Conservation (phyloP, 1,140 invertebrate species). For the Nasonia giraulti region DNA sequence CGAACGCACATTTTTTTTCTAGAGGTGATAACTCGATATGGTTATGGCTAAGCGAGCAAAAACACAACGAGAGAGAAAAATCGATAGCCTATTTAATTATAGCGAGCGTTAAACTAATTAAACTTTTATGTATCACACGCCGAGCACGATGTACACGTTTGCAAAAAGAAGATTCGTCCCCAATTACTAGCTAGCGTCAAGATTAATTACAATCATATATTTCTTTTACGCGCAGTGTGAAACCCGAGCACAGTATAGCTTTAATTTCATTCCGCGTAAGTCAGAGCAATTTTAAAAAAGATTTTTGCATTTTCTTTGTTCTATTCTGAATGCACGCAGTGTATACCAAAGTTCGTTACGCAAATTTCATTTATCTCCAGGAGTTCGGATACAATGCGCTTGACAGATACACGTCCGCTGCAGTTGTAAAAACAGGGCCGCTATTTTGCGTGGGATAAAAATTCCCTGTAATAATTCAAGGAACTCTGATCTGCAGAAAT, state of each 20-base stretch:
- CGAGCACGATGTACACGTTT: neutral
- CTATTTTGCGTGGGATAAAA: neutral
- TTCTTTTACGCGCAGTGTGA: neutral
- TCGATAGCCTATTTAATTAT: neutral
- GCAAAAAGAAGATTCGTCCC: neutral
- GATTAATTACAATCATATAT: neutral
- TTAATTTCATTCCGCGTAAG: neutral
- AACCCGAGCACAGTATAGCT: neutral
- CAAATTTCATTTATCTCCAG: neutral
- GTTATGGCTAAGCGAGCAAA: neutral
- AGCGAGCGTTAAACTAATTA: neutral
- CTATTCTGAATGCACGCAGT: neutral
- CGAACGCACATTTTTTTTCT: neutral
- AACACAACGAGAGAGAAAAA: neutral
- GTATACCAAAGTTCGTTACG: neutral
- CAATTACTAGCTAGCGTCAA: neutral
- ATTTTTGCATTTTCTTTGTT: constrained; percentile 11
- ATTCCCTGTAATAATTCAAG: neutral
- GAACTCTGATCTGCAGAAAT: too few relatives aligned
- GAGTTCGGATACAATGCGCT: neutral
- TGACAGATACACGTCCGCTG: neutral
- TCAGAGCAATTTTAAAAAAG: neutral
- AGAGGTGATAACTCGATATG: neutral
- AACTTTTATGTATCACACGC: neutral
- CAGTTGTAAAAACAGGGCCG: neutral